These are phyloP conservation scores for Theristicus caerulescens DNA, from an alignment of 2,113 vertebrate genomes.

Conservation along the genomic window DNA sequence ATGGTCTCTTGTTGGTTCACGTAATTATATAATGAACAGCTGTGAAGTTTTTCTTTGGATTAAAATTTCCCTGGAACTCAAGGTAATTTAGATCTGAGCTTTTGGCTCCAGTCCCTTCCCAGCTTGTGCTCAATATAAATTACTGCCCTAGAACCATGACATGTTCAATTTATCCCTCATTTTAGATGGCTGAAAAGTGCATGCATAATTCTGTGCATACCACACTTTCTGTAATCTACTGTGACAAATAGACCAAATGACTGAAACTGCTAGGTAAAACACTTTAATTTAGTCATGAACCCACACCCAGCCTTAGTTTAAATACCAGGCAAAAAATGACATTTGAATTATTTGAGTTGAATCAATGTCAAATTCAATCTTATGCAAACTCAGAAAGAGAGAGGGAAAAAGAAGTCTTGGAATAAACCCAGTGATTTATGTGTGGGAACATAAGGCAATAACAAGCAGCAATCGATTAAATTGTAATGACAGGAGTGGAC, in stretches of 20 bases:
- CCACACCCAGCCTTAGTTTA: slow-evolving; percentile 57
- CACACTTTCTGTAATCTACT: slow-evolving; percentile 53
- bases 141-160: slow-evolving; percentile 41
- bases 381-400: slow-evolving; percentile 22
- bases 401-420: background rate
- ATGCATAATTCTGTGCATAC: slow-evolving; percentile 56
- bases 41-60: slow-evolving; percentile 44
- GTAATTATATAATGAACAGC: slow-evolving; percentile 13
- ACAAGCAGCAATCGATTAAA: background rate
- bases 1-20: background rate
- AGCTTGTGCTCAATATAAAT: slow-evolving; percentile 68
- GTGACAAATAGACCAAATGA: slow-evolving; percentile 56
- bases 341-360: slow-evolving; percentile 67
- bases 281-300: slow-evolving; percentile 53
- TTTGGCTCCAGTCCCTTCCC: slow-evolving; percentile 28
- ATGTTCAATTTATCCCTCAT: slow-evolving; percentile 52
- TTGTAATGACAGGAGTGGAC: background rate
- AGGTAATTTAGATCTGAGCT: slow-evolving; percentile 35
- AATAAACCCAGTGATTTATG: slow-evolving; percentile 40
- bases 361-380: slow-evolving; percentile 55
- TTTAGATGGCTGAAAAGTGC: slow-evolving; percentile 46
- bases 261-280: slow-evolving; percentile 61
- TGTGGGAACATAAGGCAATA: background rate
- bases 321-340: slow-evolving; percentile 51
- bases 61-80: slow-evolving; percentile 37